phyloP scores from a whole-genome alignment of 2,797 vertebrate genomes.

The Rallus crepitans region DNA sequence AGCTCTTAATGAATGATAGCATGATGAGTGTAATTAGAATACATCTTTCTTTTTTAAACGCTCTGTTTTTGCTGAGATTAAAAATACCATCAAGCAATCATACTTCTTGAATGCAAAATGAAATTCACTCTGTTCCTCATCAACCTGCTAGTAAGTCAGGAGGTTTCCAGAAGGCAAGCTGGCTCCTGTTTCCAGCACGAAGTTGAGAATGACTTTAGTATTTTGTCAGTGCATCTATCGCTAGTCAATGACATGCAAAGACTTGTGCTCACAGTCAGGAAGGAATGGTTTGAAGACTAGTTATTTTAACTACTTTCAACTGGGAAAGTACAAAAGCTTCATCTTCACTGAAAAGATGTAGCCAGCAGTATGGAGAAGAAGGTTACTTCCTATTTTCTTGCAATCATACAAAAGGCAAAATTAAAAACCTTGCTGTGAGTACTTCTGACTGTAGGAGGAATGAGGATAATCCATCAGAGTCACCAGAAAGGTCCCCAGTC shows the following conservation, averaged over 20 bases:
- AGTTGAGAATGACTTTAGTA: neutral
- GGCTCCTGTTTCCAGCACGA: neutral
- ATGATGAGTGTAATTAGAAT: slow-evolving; percentile 41
- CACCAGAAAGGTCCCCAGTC: neutral
- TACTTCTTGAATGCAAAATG: slow-evolving; percentile 16
- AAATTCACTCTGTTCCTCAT: neutral
- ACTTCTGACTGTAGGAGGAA: neutral
- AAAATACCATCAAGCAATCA: neutral
- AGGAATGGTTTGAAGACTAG: neutral
- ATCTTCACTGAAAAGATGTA: neutral
- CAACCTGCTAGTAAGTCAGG: neutral
- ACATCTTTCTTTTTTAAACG: slow-evolving; percentile 28
- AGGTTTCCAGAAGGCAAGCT: neutral
- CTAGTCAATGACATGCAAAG: neutral
- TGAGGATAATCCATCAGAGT: neutral
- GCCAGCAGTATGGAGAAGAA: neutral
- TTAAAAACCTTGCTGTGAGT: neutral
- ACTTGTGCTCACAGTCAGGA: neutral
- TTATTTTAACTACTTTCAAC: neutral
- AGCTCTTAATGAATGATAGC: slow-evolving; percentile 40
- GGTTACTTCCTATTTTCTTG: neutral
- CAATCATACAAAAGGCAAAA: neutral
- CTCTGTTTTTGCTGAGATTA: slow-evolving; percentile 20
- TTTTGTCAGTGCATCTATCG: neutral
- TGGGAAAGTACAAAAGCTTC: neutral